phyloP scores from a whole-genome alignment of 2,797 vertebrate species.

The Prionace glauca region DNA sequence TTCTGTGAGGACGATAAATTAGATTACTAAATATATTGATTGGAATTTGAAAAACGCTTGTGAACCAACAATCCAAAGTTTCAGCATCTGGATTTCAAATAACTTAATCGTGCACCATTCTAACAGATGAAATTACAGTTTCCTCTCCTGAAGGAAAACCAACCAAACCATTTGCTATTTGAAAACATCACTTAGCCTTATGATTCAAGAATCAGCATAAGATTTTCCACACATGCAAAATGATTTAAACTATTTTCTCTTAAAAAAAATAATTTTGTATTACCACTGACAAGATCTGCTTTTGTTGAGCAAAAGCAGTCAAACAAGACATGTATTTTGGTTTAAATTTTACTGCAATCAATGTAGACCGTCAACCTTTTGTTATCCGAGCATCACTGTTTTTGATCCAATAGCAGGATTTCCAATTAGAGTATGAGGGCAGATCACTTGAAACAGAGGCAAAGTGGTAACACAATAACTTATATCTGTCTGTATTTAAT shows the following conservation, averaged over 20 bases:
- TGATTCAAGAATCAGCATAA: not conserved
- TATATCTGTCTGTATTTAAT: not conserved
- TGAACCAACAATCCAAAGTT: not conserved
- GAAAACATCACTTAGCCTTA: not conserved
- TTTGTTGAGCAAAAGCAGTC: not conserved
- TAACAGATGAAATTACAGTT: not conserved
- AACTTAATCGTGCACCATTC: not conserved
- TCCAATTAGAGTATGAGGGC: not conserved
- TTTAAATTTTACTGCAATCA: not conserved
- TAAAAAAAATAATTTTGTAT: not conserved
- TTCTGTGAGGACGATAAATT: constrained; percentile 7
- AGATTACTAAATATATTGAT: not conserved
- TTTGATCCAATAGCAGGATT: not conserved
- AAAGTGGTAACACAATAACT: not conserved
- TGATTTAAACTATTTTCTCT: not conserved
- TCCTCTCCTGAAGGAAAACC: not conserved
- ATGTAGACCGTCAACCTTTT: not conserved
- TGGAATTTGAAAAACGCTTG: not conserved
- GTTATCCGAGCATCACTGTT: not conserved
- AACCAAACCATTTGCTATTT: not conserved
- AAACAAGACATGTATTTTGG: not conserved
- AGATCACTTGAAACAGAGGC: not conserved
- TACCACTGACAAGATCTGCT: not conserved
- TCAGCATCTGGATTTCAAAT: constrained; percentile 10
- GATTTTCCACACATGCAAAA: not conserved